Base-by-base conservation (phyloP, 2,888 invertebrate genomes). In the Lochmaea crataegi region DNA sequence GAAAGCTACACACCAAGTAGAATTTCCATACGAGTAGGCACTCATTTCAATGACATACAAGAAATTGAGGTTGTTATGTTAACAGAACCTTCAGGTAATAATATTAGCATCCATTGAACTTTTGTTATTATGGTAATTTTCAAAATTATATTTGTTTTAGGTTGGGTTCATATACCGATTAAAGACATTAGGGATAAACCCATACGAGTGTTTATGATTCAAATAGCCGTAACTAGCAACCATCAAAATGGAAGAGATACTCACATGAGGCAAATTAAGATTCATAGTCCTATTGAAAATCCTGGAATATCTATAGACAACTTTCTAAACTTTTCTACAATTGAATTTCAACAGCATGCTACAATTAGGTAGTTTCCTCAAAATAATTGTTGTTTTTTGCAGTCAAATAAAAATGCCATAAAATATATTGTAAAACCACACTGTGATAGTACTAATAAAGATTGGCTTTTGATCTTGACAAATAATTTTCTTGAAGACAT, bases 171-270 rank as follows among this genome's bases (percentile, higher is more conserved):
- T 83, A 94, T 98, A 82, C 95, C 96, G 48, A 93, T 98, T 51
- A 96, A 95, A 87, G 96, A 97, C 85, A 92, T 94, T 65, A 91
- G 93, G 79, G 94, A 96, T 53, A 92, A 94, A 79, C 95, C 96
- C 2, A 94, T 98, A 64, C 90, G 98, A 80, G 97, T 98, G 16
- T 99, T 97, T 84, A 97, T 97, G 94, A 92, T 98, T 68, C 98
- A 98, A 87, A 94, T 98, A 80, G 97, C 97, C 18, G 96, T 98
- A 1, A 91, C 98, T 61, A 96, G 97, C 80, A 99, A 99, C 87
- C 99, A 99, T 87, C 99, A 99, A 86, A 99, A 99, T 88, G 99
- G 99, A 4, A 88, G 99, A 76, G 99, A 99, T 84, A 99, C 99
- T 1, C 99, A 99, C 84, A 95, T 99, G 92, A 90, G 99, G 68